phyloP scores from a whole-genome alignment of 2,113 vertebrate species.

The Mormyrus lacerda region DNA sequence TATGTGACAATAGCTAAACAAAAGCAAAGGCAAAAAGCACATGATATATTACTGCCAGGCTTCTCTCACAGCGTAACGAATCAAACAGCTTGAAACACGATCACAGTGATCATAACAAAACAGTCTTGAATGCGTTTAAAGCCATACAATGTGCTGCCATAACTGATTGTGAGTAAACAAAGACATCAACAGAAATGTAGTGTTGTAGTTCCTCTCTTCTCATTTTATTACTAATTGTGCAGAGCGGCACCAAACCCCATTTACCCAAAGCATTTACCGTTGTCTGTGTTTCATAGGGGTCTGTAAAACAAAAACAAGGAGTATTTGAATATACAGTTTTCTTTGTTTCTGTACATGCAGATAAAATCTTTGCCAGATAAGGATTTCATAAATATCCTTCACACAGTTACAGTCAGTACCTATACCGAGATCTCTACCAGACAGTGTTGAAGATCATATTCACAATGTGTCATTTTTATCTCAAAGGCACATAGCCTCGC shows the following conservation, averaged over 20 bases:
- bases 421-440: neutral
- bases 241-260: neutral
- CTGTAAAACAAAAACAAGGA: conserved; percentile 37
- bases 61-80: neutral
- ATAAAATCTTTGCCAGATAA: conserved; percentile 3
- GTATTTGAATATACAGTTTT: neutral
- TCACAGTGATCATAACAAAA: neutral
- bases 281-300: conserved; percentile 50
- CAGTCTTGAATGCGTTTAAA: neutral
- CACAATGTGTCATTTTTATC: neutral
- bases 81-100: neutral
- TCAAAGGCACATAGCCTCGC: neutral
- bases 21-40: neutral
- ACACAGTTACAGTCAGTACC: neutral
- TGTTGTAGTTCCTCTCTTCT: neutral
- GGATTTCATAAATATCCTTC: neutral
- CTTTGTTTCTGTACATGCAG: neutral
- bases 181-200: neutral
- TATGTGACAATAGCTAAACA: neutral
- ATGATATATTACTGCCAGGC: neutral
- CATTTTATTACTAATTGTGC: neutral
- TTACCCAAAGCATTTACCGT: conserved; percentile 33
- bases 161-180: neutral
- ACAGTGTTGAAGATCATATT: neutral
- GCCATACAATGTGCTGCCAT: neutral